These are phyloP conservation scores for Drosophila pruinosa DNA, from an alignment of 1,140 invertebrate species.

Conservation along the genomic window DNA sequence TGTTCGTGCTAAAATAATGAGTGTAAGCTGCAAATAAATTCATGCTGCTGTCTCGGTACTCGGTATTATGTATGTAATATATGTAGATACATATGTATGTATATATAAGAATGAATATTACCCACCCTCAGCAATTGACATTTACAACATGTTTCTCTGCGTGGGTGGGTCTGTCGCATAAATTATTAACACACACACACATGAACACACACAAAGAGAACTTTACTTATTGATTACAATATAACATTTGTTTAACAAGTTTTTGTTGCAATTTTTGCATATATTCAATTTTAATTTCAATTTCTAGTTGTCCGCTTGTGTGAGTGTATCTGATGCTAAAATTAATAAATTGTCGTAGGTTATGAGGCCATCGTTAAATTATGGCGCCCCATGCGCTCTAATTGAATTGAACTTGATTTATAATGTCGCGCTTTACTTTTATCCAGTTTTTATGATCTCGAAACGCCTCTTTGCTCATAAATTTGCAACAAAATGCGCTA, in stretches of 20 bases:
- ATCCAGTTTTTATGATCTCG: conserved; percentile 53
- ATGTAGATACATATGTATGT: not conserved
- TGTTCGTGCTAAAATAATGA: conserved; percentile 65
- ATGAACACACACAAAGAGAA: conserved; percentile 2
- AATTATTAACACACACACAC: conserved; percentile 52
- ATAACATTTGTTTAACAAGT: conserved; percentile 79
- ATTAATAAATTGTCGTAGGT: conserved; percentile 77
- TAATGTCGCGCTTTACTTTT: conserved; percentile 61
- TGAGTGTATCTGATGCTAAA: conserved; percentile 19
- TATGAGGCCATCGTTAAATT: conserved; percentile 59
- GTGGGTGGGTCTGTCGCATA: conserved; percentile 54
- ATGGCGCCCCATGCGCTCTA: conserved; percentile 60
- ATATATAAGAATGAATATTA: conserved; percentile 15
- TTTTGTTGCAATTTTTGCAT: conserved; percentile 36
- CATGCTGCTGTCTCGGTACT: conserved; percentile 40
- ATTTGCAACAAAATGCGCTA: conserved; percentile 23
- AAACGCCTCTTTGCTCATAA: conserved; percentile 37
- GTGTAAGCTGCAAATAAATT: conserved; percentile 67
- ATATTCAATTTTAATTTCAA: conserved; percentile 58
- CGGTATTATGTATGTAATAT: not conserved
- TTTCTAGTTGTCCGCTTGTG: conserved; percentile 42
- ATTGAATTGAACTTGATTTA: conserved; percentile 81
- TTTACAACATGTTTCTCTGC: conserved; percentile 63
- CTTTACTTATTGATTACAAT: conserved; percentile 74
- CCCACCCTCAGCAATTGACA: conserved; percentile 41